Percentiles rank a stretch among this genome's conserved stretches.
phyloP scores from a whole-genome alignment of 2,113 vertebrate genomes.

The Australoheros scitulus region DNA sequence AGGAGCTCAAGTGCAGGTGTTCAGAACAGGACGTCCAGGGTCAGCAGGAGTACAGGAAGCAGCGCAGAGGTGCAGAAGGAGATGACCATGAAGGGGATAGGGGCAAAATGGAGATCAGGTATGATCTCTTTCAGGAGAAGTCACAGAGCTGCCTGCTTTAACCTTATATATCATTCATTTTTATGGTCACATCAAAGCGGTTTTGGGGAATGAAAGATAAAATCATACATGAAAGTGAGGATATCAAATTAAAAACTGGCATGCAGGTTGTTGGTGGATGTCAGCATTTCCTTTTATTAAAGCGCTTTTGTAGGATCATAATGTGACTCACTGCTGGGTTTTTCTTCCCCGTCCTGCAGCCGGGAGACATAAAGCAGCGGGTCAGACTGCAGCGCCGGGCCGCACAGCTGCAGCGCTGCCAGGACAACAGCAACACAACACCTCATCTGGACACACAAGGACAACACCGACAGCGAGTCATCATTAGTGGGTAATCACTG shows the following conservation, averaged over 20 bases:
- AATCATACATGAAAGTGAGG: too few relatives aligned
- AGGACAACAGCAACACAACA: slow-evolving; percentile 45
- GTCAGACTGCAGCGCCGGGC: slow-evolving; percentile 39
- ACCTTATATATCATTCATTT: too few relatives aligned
- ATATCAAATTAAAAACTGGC: too few relatives aligned
- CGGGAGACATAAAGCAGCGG: slow-evolving; percentile 20
- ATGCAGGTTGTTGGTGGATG: too few relatives aligned
- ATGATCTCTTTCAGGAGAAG: rapidly evolving
- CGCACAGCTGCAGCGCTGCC: slow-evolving; percentile 52
- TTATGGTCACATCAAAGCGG: too few relatives aligned
- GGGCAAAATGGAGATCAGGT: neutral
- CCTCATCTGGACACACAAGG: slow-evolving; percentile 63
- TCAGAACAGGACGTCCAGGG: neutral
- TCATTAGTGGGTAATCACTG: neutral
- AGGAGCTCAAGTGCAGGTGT: neutral
- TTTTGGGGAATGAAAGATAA: too few relatives aligned
- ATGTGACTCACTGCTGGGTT: slow-evolving; percentile 51
- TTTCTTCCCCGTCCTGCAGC: slow-evolving; percentile 7
- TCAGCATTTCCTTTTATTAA: neutral
- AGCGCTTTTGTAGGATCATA: rapidly evolving
- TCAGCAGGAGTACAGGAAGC: too few relatives aligned
- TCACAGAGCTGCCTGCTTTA: too few relatives aligned
- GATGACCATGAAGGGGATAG: too few relatives aligned
- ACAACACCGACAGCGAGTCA: neutral
- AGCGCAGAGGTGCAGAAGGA: too few relatives aligned